phyloP scores from a whole-genome alignment of 2,113 vertebrate genomes.

The Rhea americana region DNA sequence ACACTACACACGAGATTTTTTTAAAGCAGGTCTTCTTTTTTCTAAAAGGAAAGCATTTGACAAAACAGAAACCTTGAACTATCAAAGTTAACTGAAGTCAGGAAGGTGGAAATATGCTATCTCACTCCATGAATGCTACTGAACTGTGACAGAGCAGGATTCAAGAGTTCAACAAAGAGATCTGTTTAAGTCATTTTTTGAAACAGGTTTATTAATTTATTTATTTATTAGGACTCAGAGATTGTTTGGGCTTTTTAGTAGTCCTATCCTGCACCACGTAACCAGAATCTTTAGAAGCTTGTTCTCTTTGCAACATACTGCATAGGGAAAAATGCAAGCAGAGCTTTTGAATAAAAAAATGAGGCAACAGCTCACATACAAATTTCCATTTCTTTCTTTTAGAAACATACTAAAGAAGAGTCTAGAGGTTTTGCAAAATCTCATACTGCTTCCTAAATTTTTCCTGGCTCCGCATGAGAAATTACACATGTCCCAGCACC shows the following conservation, averaged over 20 bases:
- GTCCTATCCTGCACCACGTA: background rate
- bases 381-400: background rate
- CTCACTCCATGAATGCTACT: background rate
- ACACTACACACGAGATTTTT: background rate
- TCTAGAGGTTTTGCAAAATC: background rate
- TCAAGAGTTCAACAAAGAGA: background rate
- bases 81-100: background rate
- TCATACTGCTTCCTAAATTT: background rate
- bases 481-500: background rate
- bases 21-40: background rate
- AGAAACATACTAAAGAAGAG: background rate
- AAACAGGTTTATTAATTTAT: background rate
- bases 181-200: background rate
- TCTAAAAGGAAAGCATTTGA: background rate
- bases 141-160: background rate
- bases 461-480: background rate
- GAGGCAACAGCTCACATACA: background rate
- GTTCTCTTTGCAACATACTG: background rate
- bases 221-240: background rate
- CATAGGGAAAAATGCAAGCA: background rate
- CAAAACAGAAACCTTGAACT: slow-evolving; percentile 7
- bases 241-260: background rate
- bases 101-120: background rate
- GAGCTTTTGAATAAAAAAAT: background rate
- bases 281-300: background rate